Evolutionary conservation across 2,888 invertebrate genomes (phyloP).

Genomic region (Coelopa pilipes): DNA sequence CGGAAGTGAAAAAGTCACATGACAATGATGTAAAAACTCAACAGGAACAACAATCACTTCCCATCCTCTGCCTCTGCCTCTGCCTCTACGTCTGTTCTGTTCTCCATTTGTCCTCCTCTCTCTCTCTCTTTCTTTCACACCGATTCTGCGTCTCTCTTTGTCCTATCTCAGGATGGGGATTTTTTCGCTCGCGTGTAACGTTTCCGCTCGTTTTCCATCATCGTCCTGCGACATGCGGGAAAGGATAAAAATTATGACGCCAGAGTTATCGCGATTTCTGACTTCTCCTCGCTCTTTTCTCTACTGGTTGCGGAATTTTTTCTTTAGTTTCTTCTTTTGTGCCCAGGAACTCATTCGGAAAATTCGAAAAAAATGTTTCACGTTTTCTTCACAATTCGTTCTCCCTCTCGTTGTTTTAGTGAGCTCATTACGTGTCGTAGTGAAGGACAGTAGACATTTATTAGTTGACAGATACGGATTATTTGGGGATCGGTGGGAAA

Average conservation of each 20-base stretch:
- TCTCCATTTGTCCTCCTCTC: no score
- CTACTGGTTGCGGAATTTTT: background rate
- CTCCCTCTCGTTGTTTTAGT: background rate
- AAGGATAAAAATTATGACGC: conserved; percentile 40
- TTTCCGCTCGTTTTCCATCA: conserved; percentile 10
- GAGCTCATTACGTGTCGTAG: conserved; percentile 17
- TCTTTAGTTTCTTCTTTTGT: background rate
- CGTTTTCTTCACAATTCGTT: background rate
- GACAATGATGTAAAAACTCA: conserved; percentile 54
- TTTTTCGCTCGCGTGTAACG: background rate
- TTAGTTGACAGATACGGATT: conserved; percentile 15
- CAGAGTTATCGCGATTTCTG: conserved; percentile 13
- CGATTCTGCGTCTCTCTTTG: no score
- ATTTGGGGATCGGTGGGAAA: no score
- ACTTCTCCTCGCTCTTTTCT: background rate
- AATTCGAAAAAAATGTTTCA: background rate
- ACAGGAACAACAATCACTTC: conserved; percentile 30
- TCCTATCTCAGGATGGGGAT: background rate
- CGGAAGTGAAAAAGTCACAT: conserved; percentile 64
- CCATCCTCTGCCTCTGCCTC: conserved; percentile 37
- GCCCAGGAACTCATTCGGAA: background rate
- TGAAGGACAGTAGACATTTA: conserved; percentile 19
- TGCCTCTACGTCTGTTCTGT: conserved; percentile 38
- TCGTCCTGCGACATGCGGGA: conserved; percentile 11
- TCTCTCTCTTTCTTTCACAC: no score